These are phyloP conservation scores for Temnothorax curvispinosus DNA, from an alignment of 1,140 invertebrate species.

Conservation along the genomic window DNA sequence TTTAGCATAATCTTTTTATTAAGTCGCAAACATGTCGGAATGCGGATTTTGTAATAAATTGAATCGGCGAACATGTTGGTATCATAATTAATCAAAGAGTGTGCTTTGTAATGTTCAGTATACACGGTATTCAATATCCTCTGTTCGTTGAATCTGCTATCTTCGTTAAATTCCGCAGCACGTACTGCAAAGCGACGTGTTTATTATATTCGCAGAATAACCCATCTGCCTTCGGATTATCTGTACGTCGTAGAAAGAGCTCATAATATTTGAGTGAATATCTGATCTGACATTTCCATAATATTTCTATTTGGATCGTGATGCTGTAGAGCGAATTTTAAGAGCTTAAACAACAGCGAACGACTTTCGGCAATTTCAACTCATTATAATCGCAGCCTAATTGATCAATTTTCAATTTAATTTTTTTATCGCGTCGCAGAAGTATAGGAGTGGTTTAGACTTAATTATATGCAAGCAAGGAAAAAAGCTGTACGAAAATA, in stretches of 20 bases:
- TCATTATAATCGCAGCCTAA: neutral
- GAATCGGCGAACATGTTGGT: slow-evolving; percentile 1
- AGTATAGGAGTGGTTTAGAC: neutral
- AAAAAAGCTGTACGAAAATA: neutral
- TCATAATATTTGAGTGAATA: slow-evolving; percentile 36
- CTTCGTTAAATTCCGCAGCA: slow-evolving; percentile 63
- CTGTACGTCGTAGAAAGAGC: slow-evolving; percentile 17
- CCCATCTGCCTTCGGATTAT: slow-evolving; percentile 30
- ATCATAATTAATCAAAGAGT: slow-evolving; percentile 57
- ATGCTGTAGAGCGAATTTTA: slow-evolving; percentile 22
- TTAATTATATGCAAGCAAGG: neutral
- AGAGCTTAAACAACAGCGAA: neutral
- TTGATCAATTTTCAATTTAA: neutral
- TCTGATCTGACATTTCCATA: slow-evolving; percentile 43
- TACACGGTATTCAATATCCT: slow-evolving; percentile 46
- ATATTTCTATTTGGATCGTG: neutral
- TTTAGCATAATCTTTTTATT: slow-evolving; percentile 2
- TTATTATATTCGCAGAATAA: slow-evolving; percentile 69
- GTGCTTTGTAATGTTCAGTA: slow-evolving; percentile 46
- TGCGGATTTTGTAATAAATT: slow-evolving; percentile 32
- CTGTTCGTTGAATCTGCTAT: slow-evolving; percentile 24
- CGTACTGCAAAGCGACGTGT: slow-evolving; percentile 65
- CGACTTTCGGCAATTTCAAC: neutral
- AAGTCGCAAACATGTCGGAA: neutral
- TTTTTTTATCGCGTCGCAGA: neutral